phyloP scores from a whole-genome alignment of 2,888 invertebrate genomes.

The Spialia ferax region DNA sequence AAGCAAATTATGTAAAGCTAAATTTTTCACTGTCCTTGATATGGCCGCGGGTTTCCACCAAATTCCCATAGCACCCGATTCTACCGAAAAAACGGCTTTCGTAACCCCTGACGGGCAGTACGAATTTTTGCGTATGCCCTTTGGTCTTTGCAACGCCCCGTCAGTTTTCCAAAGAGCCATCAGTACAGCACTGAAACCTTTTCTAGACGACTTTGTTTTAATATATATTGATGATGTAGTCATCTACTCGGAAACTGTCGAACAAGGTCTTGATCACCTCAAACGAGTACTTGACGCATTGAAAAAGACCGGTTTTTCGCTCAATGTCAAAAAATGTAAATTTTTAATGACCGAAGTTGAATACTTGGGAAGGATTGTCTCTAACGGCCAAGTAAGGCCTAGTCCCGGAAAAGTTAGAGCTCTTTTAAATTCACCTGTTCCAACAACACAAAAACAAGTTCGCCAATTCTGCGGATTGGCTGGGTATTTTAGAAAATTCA shows the following conservation, averaged over 20 bases:
- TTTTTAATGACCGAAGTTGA: background rate
- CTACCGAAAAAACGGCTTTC: background rate
- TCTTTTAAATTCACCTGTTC: background rate
- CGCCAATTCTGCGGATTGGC: too few relatives aligned
- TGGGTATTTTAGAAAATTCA: conserved; percentile 31
- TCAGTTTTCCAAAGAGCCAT: background rate
- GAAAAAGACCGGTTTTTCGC: background rate
- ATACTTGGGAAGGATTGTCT: background rate
- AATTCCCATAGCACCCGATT: background rate
- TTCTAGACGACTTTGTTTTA: background rate
- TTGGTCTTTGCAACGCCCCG: background rate
- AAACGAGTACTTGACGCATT: background rate
- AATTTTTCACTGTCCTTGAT: background rate
- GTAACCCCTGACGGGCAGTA: background rate
- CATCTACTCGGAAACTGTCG: background rate
- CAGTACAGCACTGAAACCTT: background rate
- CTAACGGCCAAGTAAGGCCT: background rate
- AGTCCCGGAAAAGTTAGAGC: background rate
- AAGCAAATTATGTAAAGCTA: background rate
- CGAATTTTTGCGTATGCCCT: background rate
- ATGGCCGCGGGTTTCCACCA: background rate
- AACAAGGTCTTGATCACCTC: background rate
- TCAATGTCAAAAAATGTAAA: background rate
- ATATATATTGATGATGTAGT: background rate
- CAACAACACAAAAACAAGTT: background rate